These are phyloP conservation scores for Brachionus paranguensis DNA, from an alignment of 1,140 invertebrate genomes.

Conservation along the genomic window DNA sequence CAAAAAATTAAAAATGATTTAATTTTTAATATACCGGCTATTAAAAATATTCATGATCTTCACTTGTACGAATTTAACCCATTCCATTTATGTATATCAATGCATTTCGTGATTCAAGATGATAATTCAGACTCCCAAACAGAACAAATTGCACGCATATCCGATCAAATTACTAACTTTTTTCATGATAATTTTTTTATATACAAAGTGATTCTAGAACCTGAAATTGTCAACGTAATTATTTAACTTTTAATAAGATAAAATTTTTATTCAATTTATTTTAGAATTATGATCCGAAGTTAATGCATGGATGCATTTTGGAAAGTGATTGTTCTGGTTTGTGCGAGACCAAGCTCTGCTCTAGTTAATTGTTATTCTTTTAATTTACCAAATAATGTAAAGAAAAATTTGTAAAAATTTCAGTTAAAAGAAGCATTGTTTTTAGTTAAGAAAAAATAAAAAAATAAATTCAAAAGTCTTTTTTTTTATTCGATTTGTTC, in stretches of 20 bases:
- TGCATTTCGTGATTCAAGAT: neutral
- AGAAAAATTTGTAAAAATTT: neutral
- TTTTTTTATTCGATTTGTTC: neutral
- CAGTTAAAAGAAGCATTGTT: neutral
- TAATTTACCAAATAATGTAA: slow-evolving; percentile 10
- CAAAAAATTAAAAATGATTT: neutral
- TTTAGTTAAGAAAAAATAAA: neutral
- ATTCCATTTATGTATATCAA: slow-evolving; percentile 27
- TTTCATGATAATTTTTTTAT: neutral
- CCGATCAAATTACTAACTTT: neutral
- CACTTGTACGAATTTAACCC: slow-evolving; percentile 23
- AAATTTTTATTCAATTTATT: neutral
- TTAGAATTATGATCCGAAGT: neutral
- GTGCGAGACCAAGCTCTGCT: neutral
- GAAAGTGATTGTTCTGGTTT: neutral
- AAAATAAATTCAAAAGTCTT: neutral
- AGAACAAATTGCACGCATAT: neutral
- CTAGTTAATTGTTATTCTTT: neutral
- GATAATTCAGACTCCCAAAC: neutral
- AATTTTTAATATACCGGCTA: neutral
- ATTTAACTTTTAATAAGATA: neutral
- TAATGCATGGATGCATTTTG: neutral
- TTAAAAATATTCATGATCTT: neutral
- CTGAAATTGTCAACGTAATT: neutral
- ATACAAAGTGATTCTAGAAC: neutral